Base-by-base conservation (phyloP, 2,888 invertebrate species). In the Hypomecis punctinalis region DNA sequence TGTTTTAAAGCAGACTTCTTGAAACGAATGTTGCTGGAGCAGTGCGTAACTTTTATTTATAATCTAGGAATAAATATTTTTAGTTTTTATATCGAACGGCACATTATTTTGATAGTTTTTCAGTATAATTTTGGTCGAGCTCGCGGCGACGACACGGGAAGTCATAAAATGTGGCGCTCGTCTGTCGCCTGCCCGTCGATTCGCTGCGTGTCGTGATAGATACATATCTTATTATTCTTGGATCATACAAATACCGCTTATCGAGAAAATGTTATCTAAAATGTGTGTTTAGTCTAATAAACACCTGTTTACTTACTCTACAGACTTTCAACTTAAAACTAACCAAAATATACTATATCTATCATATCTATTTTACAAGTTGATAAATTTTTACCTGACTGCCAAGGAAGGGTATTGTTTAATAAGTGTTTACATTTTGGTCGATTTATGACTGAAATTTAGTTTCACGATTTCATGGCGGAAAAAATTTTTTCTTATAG, bases 21-120 rank as follows among this genome's bases (percentile, higher is more conserved):
- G 11, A 49, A 43, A 58, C 5, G 7, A 49, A 46, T 58, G 49
- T 10, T 9, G 6, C 35, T 42, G 42, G 42, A 40, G 5, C 37
- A 53, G 10, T 62, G 51, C 53, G 61, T 61, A 63, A 65, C 46
- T 68, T 66, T 69, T 68, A 69, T 69, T 64, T 66, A 63, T 68
- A 54, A 67, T 66, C 54, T 56, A 54, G 46, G 46, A 45, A 56
- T 63, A 67, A 66, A 70, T 88, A 88, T 86, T 84, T 86, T 83
- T 84, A 85, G 80, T 79, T 72, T 79, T 83, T 80, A 83, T 81
- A 77, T 85, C 79, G 72, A 69, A 80, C 64, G 46, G 47, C 61
- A 66, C 78, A 82, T 76, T 82, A 82, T 86, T 87, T 88, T 85
- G 83, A 86, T 85, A 81, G 78, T 79, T 84, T 82, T 85, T 85